Conservation (phyloP, 2,113 vertebrate genomes). For the Hymenochirus boettgeri region DNA sequence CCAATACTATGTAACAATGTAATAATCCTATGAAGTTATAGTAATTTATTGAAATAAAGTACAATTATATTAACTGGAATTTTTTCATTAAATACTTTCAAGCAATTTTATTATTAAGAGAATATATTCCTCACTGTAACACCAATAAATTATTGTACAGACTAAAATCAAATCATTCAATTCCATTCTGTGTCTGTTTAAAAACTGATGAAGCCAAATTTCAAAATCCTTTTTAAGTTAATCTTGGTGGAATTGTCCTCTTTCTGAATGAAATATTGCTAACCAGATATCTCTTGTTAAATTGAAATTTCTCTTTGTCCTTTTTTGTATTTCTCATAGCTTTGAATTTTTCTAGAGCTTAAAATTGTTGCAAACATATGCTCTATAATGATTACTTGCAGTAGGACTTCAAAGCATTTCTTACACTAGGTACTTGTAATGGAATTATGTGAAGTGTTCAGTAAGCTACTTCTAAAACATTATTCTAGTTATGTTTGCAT, state of each 20-base stretch:
- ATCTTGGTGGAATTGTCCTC: too few relatives aligned
- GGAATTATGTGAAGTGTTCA: constrained; percentile 22
- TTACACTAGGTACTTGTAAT: constrained; percentile 24
- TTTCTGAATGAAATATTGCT: background rate
- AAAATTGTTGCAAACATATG: background rate
- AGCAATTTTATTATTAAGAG: background rate
- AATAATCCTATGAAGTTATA: background rate
- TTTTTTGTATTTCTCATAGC: background rate
- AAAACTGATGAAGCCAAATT: too few relatives aligned
- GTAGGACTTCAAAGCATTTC: too few relatives aligned
- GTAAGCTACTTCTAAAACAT: constrained; percentile 30
- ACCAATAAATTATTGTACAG: background rate
- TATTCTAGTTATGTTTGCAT: constrained; percentile 21
- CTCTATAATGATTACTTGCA: too few relatives aligned
- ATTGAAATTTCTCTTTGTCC: too few relatives aligned
- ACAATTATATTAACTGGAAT: background rate
- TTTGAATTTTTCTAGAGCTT: background rate
- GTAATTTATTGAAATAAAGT: background rate
- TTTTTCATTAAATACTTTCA: background rate
- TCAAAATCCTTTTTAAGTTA: too few relatives aligned
- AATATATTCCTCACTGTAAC: background rate
- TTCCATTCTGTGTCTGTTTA: too few relatives aligned
- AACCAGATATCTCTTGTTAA: too few relatives aligned
- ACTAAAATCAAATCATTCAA: too few relatives aligned
- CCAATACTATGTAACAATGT: too few relatives aligned